These are phyloP conservation scores for Euplagia quadripunctaria DNA, from an alignment of 2,888 invertebrate species.

Conservation along the genomic window DNA sequence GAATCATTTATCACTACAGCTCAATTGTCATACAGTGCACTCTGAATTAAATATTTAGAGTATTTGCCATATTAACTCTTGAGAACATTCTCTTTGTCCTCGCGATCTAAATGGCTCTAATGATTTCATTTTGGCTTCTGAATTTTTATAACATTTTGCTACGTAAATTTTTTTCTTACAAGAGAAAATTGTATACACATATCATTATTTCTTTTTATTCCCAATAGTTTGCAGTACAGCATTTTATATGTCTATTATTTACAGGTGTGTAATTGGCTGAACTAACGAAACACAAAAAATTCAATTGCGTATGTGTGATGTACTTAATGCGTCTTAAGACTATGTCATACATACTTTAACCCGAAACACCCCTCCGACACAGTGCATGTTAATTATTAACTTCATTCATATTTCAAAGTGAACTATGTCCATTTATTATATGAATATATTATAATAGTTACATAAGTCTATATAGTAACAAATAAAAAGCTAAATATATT, in stretches of 20 bases:
- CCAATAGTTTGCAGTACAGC: neutral
- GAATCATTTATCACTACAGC: neutral
- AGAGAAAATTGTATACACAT: neutral
- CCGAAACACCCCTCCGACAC: neutral
- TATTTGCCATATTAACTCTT: neutral
- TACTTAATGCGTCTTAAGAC: neutral
- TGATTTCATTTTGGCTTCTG: no score
- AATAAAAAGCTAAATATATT: conserved; percentile 72
- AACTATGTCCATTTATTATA: conserved; percentile 78
- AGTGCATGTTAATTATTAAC: conserved; percentile 66
- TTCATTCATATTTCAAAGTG: conserved; percentile 71
- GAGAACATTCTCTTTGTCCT: neutral
- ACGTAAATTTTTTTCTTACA: neutral
- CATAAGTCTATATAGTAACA: conserved; percentile 69
- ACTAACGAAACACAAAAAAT: no score
- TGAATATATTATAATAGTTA: conserved; percentile 75
- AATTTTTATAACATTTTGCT: neutral
- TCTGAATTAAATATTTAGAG: neutral
- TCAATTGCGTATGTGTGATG: neutral
- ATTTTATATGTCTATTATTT: neutral
- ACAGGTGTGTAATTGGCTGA: neutral
- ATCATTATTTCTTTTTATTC: neutral
- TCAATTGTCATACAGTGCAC: neutral
- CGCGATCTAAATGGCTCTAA: neutral
- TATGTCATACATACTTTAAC: conserved; percentile 4